These are phyloP conservation scores for Lacerta viridis DNA, from an alignment of 2,797 vertebrate genomes.

Conservation along the genomic window DNA sequence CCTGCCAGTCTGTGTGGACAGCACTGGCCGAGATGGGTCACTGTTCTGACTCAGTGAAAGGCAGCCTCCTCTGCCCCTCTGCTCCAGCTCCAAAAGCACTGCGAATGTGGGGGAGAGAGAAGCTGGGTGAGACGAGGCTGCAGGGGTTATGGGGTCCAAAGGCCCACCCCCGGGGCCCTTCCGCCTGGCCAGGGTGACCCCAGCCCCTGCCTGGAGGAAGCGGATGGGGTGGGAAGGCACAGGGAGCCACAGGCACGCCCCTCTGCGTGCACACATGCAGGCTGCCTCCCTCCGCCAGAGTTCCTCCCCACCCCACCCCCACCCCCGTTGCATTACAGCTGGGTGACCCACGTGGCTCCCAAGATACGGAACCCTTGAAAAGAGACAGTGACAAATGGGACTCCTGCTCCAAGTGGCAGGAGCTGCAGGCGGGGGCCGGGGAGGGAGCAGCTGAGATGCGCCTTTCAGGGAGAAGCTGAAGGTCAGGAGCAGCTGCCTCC, in stretches of 20 bases:
- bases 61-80: too few relatives aligned
- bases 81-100: too few relatives aligned
- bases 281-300: not conserved
- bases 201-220: not conserved
- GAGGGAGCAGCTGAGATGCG: not conserved
- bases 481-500: slow-evolving; percentile 38
- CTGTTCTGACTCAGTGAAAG: too few relatives aligned
- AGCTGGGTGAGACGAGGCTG: too few relatives aligned
- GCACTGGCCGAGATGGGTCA: too few relatives aligned
- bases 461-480: slow-evolving; percentile 53
- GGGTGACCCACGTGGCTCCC: slow-evolving; percentile 45
- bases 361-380: slow-evolving; percentile 66
- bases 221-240: not conserved
- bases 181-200: not conserved
- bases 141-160: not conserved
- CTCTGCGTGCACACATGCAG: not conserved
- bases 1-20: too few relatives aligned
- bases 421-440: not conserved
- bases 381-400: slow-evolving; percentile 74
- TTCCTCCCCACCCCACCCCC: too few relatives aligned
- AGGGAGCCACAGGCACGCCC: too few relatives aligned
- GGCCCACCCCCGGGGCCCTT: not conserved
- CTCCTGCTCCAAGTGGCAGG: not conserved
- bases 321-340: slow-evolving; percentile 50
- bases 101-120: too few relatives aligned